A percentile compares a stretch with the other conserved stretches of the same genome.
These are phyloP conservation scores for Lysandra bellargus DNA, from an alignment of 2,888 invertebrate species.

Conservation along the genomic window DNA sequence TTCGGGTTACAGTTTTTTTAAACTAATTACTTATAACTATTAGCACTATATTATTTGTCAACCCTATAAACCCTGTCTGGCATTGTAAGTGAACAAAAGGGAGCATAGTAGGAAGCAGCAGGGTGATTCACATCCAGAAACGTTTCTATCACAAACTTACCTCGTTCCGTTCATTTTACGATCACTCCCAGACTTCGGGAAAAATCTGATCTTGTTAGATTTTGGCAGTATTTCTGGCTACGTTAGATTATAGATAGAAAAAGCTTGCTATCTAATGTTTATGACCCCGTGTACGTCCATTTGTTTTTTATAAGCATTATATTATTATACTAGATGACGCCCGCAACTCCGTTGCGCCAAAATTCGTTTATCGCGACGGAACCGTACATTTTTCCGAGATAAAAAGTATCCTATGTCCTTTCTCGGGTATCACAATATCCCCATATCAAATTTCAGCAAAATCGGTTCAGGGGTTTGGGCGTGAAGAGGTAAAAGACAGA, in stretches of 20 bases:
- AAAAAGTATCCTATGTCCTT: too few relatives aligned
- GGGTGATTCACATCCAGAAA: constrained; percentile 40
- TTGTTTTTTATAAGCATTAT: too few relatives aligned
- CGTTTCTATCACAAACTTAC: constrained; percentile 42
- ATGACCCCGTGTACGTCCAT: too few relatives aligned
- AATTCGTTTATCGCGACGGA: too few relatives aligned
- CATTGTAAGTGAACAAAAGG: constrained; percentile 29
- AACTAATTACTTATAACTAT: background rate
- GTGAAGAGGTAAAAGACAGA: too few relatives aligned
- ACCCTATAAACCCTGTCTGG: constrained; percentile 27
- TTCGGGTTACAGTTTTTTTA: too few relatives aligned
- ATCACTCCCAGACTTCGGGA: constrained; percentile 26
- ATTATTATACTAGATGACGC: too few relatives aligned
- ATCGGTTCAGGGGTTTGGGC: too few relatives aligned
- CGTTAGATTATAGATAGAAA: background rate
- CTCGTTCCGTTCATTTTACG: constrained; percentile 39
- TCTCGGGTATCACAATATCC: too few relatives aligned
- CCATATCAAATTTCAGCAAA: too few relatives aligned
- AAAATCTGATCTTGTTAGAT: constrained; percentile 20
- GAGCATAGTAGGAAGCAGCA: constrained; percentile 34
- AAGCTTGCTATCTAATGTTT: background rate
- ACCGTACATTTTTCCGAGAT: too few relatives aligned
- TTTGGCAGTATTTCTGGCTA: background rate
- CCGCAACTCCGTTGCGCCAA: too few relatives aligned
- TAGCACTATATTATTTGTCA: background rate